Evolutionary conservation across 1,140 invertebrate genomes (phyloP).

Genomic region (Papilio helenus): DNA sequence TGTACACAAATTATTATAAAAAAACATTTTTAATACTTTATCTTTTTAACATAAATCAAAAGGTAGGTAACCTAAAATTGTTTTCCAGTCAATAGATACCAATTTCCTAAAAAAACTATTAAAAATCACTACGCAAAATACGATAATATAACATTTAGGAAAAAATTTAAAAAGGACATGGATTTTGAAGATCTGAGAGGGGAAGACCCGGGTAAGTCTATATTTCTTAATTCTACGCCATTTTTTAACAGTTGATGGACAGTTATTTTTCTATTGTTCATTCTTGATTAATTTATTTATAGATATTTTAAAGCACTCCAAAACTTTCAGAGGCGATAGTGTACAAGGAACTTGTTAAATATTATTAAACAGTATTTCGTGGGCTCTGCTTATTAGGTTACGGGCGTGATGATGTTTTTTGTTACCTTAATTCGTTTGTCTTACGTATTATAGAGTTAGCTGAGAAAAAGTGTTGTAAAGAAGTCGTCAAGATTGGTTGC

Average conservation of each 20-base stretch:
- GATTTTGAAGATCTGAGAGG: constrained; percentile 5
- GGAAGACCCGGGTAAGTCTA: not conserved
- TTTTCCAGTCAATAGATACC: not conserved
- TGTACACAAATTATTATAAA: not conserved
- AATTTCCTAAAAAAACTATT: not conserved
- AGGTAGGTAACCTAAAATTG: not conserved
- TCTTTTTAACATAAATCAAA: not conserved
- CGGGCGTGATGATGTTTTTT: too few species aligned
- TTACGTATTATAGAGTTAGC: not conserved
- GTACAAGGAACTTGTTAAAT: too few species aligned
- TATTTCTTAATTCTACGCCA: not conserved
- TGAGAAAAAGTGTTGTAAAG: not conserved
- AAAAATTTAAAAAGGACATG: not conserved
- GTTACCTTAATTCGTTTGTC: too few species aligned
- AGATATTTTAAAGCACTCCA: too few species aligned
- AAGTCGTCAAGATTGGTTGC: not conserved
- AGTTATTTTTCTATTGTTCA: too few species aligned
- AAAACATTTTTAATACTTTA: not conserved
- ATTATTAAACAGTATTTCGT: too few species aligned
- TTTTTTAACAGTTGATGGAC: not conserved
- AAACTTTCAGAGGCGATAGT: too few species aligned
- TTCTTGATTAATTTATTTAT: too few species aligned
- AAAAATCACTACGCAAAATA: not conserved
- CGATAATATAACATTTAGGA: constrained; percentile 13
- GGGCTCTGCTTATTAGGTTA: too few species aligned